Conservation (phyloP, 1,140 invertebrate species). For the Apocrypta bakeri region DNA sequence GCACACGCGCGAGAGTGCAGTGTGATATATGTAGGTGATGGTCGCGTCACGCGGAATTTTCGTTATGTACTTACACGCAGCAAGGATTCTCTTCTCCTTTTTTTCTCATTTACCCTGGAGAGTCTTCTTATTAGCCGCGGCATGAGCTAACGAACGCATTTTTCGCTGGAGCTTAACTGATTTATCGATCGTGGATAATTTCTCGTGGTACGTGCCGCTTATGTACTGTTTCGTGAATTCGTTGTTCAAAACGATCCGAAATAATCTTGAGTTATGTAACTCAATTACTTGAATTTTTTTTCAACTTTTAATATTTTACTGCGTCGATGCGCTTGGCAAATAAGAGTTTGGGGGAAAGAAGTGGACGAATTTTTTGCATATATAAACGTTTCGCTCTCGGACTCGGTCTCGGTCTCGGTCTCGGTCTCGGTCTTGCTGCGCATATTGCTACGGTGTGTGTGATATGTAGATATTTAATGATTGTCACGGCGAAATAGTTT, state of each 20-base stretch:
- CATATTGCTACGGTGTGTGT: no score
- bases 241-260: neutral
- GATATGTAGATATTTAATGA: constrained; percentile 68
- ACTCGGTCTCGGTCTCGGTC: no score
- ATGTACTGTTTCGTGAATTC: constrained; percentile 17
- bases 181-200: constrained; percentile 57
- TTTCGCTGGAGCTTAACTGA: constrained; percentile 51
- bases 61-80: constrained; percentile 5
- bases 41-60: constrained; percentile 40
- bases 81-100: neutral
- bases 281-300: neutral
- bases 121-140: constrained; percentile 13
- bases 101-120: neutral
- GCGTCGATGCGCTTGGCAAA: neutral
- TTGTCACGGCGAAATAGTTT: constrained; percentile 62
- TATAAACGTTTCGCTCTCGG: no score
- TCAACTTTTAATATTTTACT: no score
- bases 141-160: constrained; percentile 32
- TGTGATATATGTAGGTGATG: constrained; percentile 55
- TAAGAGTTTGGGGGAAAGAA: no score
- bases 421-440: no score
- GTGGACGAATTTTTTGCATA: no score
- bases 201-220: neutral
- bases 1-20: constrained; percentile 37
- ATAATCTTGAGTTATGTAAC: neutral